Percentiles rank a stretch among this genome's conserved stretches.
Conservation (phyloP, 1,140 invertebrate genomes). For the Drosophila oshimai region DNA sequence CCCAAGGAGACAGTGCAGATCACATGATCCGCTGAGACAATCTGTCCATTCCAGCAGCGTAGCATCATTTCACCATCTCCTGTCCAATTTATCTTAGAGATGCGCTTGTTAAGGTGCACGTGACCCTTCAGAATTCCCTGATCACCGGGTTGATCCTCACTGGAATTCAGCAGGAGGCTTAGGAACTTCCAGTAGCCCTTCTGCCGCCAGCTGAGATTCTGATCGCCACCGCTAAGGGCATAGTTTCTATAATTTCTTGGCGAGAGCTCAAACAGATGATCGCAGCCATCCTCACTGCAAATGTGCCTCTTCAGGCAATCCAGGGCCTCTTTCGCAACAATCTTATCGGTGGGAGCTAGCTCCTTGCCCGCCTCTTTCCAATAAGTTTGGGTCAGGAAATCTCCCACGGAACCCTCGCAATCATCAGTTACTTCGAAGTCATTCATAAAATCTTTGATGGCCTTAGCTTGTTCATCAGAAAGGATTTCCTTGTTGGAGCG, state of each 20-base stretch:
- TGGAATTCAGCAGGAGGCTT: constrained; percentile 84
- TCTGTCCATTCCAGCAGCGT: constrained; percentile 85
- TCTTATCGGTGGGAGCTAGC: constrained; percentile 14
- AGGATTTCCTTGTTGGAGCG: constrained; percentile 76
- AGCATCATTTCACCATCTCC: constrained; percentile 66
- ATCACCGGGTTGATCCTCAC: constrained; percentile 15
- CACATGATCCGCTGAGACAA: constrained; percentile 86
- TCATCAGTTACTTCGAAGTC: constrained; percentile 25
- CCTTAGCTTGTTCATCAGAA: constrained; percentile 36
- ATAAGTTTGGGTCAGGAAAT: constrained; percentile 82
- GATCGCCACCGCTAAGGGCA: constrained; percentile 84
- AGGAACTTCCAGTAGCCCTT: constrained; percentile 85
- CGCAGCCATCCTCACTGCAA: constrained; percentile 84
- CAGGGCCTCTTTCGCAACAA: constrained; percentile 82
- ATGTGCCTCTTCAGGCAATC: constrained; percentile 82
- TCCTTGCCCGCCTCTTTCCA: constrained; percentile 44
- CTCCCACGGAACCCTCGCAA: constrained; percentile 82
- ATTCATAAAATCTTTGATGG: constrained; percentile 25
- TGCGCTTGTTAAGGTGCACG: constrained; percentile 83
- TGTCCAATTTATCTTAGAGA: constrained; percentile 84
- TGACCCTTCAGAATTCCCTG: constrained; percentile 62
- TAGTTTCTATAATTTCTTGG: constrained; percentile 84
- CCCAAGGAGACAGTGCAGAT: constrained; percentile 88
- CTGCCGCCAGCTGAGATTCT: constrained; percentile 85
- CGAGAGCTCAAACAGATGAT: constrained; percentile 86